Evolutionary conservation across 37 sponge, comb jelly and placozoan genomes (phyloP).

Genomic region (Aplysina aerophoba): DNA sequence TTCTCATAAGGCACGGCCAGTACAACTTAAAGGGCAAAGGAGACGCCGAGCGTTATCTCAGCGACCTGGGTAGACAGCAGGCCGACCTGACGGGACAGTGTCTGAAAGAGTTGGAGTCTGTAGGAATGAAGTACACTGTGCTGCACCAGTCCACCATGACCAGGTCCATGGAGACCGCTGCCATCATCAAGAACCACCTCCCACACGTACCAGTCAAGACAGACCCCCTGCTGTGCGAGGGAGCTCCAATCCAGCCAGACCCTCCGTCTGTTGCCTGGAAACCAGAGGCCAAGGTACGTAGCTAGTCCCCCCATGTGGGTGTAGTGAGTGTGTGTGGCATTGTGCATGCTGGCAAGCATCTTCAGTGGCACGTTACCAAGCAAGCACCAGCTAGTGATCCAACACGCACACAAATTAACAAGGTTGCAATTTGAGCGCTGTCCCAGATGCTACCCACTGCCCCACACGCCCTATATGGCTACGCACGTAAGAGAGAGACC

Average conservation of each 20-base stretch:
- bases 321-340: not conserved
- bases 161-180: slow-evolving; percentile 76
- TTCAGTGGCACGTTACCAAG: no score
- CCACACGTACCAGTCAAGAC: slow-evolving; percentile 73
- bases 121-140: slow-evolving; percentile 23
- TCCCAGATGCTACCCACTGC: no score
- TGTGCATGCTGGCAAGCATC: not conserved
- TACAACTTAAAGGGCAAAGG: slow-evolving; percentile 62
- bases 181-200: slow-evolving; percentile 55
- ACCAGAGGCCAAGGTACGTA: slow-evolving; percentile 80
- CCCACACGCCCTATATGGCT: no score
- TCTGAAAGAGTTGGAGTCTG: slow-evolving; percentile 62
- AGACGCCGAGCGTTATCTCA: slow-evolving; percentile 55
- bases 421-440: no score
- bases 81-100: slow-evolving; percentile 79
- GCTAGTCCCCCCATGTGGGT: not conserved
- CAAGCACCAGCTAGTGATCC: no score
- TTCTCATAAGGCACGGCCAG: slow-evolving; percentile 89
- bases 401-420: no score
- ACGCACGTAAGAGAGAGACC: not conserved
- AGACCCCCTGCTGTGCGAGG: slow-evolving; percentile 84
- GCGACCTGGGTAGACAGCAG: slow-evolving; percentile 83
- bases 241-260: slow-evolving; percentile 87
- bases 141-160: slow-evolving; percentile 82
- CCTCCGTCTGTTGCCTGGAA: slow-evolving; percentile 75